These are phyloP conservation scores for Melanaphis sacchari DNA, from an alignment of 1,140 invertebrate species.

Conservation along the genomic window DNA sequence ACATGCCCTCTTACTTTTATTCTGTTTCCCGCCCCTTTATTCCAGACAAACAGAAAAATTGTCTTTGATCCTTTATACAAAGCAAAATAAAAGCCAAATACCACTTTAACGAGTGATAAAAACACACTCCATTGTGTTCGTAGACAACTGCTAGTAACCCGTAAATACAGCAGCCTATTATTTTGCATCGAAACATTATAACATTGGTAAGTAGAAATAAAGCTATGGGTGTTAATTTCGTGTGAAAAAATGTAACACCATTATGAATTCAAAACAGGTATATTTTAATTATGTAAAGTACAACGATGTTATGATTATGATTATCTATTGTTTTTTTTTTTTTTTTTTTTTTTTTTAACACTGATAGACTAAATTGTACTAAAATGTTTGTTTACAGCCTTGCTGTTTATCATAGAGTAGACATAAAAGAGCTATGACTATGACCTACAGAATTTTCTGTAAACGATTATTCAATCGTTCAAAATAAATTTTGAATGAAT, in stretches of 20 bases:
- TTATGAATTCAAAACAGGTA: background rate
- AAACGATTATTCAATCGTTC: no score
- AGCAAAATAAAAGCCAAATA: conserved; percentile 42
- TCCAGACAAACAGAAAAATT: conserved; percentile 37
- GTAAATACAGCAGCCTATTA: background rate
- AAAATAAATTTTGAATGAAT: no score
- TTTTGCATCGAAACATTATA: background rate
- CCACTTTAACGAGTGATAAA: background rate
- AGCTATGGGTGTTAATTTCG: background rate
- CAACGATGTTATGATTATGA: no score
- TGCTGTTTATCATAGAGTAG: background rate
- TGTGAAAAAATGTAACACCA: background rate
- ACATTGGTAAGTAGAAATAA: background rate
- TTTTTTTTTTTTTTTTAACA: background rate
- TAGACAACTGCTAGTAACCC: background rate
- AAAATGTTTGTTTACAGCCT: background rate
- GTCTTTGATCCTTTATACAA: conserved; percentile 37
- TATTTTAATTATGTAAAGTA: background rate
- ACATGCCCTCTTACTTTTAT: conserved; percentile 30
- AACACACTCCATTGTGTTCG: background rate
- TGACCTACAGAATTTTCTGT: background rate
- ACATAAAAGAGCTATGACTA: background rate
- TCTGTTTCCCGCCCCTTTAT: background rate
- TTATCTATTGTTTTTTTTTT: no score
- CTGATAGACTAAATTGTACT: background rate